phyloP scores from a whole-genome alignment of 2,113 vertebrate genomes.

The Myotis lucifugus region DNA sequence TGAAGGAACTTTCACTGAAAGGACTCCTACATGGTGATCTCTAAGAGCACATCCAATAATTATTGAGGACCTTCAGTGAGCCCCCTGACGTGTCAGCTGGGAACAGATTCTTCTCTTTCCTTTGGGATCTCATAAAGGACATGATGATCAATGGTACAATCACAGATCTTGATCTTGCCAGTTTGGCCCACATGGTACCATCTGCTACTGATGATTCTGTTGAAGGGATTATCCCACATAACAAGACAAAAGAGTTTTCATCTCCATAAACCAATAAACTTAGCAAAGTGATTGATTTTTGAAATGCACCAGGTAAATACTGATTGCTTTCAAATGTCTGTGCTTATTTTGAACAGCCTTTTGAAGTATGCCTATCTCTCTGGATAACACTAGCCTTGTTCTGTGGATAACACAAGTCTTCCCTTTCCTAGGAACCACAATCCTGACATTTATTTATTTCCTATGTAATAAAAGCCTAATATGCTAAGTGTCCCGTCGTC shows the following conservation, averaged over 20 bases:
- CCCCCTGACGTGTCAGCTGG: not conserved
- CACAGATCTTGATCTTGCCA: not conserved
- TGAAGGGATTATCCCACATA: not conserved
- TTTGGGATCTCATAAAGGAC: not conserved
- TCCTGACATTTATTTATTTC: not conserved
- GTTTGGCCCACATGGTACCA: not conserved
- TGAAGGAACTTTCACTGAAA: not conserved
- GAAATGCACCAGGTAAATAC: not conserved
- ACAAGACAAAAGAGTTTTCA: not conserved
- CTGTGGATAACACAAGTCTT: not conserved
- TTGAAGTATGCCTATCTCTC: not conserved
- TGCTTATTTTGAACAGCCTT: not conserved
- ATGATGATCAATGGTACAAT: not conserved
- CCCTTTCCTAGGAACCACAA: not conserved
- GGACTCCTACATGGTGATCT: not conserved
- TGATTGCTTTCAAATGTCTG: not conserved
- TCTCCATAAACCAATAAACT: not conserved
- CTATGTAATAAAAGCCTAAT: too few relatives aligned
- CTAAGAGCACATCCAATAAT: not conserved
- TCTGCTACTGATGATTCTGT: not conserved
- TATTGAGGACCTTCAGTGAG: not conserved
- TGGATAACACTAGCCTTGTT: not conserved
- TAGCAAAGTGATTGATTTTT: not conserved
- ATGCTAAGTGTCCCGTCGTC: too few relatives aligned
- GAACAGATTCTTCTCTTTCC: not conserved